phyloP scores from a whole-genome alignment of 2,797 vertebrate genomes.

The Nannoperca obscura region DNA sequence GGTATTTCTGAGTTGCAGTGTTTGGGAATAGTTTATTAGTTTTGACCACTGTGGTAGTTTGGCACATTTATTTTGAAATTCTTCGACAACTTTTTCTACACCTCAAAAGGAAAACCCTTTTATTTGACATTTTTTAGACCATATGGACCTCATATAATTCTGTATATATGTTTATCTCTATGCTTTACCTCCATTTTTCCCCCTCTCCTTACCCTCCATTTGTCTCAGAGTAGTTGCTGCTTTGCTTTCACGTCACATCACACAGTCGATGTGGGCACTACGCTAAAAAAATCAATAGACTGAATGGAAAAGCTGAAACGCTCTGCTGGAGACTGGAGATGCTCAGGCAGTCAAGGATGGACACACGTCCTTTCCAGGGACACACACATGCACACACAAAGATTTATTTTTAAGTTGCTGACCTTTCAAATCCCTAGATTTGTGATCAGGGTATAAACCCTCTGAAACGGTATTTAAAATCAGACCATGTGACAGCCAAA shows the following conservation, averaged over 20 bases:
- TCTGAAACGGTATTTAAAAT: no score
- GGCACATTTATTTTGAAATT: not conserved
- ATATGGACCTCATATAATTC: not conserved
- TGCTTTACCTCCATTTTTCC: slow-evolving; percentile 27
- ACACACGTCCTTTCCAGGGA: slow-evolving; percentile 32
- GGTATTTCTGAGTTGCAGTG: not conserved
- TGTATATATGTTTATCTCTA: slow-evolving; percentile 26
- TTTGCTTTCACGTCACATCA: slow-evolving; percentile 63
- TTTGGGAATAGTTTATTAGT: not conserved
- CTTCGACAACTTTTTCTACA: not conserved
- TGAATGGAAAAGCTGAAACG: slow-evolving; percentile 52
- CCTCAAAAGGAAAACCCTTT: not conserved
- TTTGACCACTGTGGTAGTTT: not conserved
- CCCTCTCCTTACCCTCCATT: slow-evolving; percentile 2
- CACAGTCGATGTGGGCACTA: slow-evolving; percentile 52
- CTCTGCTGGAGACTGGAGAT: slow-evolving; percentile 38
- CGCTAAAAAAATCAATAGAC: slow-evolving; percentile 69
- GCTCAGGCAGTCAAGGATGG: slow-evolving; percentile 33
- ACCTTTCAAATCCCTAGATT: no score
- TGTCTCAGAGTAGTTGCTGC: slow-evolving; percentile 50
- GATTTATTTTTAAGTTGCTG: no score
- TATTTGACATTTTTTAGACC: not conserved
- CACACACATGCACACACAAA: not conserved
- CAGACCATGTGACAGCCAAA: no score
- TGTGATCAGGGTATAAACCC: no score